Conservation (phyloP, 2,888 invertebrate species). For the Drosophila maculinotata region DNA sequence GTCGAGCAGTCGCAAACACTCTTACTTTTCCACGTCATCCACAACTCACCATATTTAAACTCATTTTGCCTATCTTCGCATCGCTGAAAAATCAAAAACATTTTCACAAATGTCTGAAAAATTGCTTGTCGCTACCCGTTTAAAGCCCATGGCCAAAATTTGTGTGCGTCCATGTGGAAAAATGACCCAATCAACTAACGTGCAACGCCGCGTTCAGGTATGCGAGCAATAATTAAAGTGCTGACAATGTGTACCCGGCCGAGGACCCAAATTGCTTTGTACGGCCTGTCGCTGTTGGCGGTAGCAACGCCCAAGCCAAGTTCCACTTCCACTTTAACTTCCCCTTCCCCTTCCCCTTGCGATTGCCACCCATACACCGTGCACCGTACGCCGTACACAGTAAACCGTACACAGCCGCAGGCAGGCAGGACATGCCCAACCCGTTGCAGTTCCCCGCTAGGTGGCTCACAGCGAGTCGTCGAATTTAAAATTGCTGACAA, state of each 20-base stretch:
- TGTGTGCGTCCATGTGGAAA: conserved; percentile 21
- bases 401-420: neutral
- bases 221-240: conserved; percentile 38
- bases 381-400: too few relatives aligned
- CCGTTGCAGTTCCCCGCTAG: conserved; percentile 25
- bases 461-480: conserved; percentile 9
- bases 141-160: conserved; percentile 5
- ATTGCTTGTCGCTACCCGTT: too few relatives aligned
- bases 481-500: conserved; percentile 45
- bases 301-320: conserved; percentile 6
- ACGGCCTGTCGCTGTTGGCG: conserved; percentile 5
- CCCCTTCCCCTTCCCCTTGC: too few relatives aligned
- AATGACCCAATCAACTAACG: conserved; percentile 58
- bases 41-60: too few relatives aligned
- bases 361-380: too few relatives aligned
- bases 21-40: too few relatives aligned
- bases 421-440: conserved; percentile 5
- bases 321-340: neutral
- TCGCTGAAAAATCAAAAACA: too few relatives aligned
- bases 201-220: conserved; percentile 28
- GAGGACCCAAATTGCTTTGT: conserved; percentile 37
- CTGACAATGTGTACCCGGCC: conserved; percentile 27
- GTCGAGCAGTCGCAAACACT: too few relatives aligned
- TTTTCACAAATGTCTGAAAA: too few relatives aligned
- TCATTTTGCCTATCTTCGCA: too few relatives aligned